Base-by-base conservation (phyloP, 2,888 invertebrate genomes). In the Synergus japonicus region DNA sequence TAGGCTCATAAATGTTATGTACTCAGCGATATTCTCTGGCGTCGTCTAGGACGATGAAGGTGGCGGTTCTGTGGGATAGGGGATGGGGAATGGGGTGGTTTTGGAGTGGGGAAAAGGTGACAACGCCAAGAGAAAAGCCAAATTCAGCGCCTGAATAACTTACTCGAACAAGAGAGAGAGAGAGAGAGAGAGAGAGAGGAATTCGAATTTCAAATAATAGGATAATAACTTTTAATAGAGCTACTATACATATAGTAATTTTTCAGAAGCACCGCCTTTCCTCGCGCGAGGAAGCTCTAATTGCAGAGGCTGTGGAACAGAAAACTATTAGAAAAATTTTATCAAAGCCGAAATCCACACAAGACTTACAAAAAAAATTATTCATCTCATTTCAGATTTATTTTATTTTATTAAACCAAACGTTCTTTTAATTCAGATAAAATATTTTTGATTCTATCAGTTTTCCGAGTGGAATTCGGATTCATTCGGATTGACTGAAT, bases 1-100 rank as follows among this genome's bases (percentile, higher is more conserved):
- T 73, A 73, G 29, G 73, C 54, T 73, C 54, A 73, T 73, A 73
- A 73, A 73, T 73, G 73, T 58, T 73, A 73, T 73, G 10, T 73
- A 73, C 73, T 58, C 73, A 73, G n/a, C 73, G 54, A 73, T 73
- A 73, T 73, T 58, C 73, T 49, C 54, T 58, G 73, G 54, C 73
- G 73, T 73, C 73, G 73, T 73, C 54, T 58, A 54, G 73, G 41
- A 37, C 37, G 41, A 54, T 73, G 54, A 73, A 54, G 54, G 73
- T 73, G 54, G 54, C 37, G 41, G n/a, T 73, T 73, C 54, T 73
- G 54, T 58, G 29, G 29, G 49, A 66, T 66, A 66, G 46, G 22
- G 67, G 44, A 54, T 37, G 29, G 54, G 41, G 7, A 54, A 73
- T 9, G n/a, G 37, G 73, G 37, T n/a, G 37, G n/a, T 37, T n/a